Evolutionary conservation across 2,888 invertebrate genomes (phyloP).

Genomic region (Acronicta leporina): DNA sequence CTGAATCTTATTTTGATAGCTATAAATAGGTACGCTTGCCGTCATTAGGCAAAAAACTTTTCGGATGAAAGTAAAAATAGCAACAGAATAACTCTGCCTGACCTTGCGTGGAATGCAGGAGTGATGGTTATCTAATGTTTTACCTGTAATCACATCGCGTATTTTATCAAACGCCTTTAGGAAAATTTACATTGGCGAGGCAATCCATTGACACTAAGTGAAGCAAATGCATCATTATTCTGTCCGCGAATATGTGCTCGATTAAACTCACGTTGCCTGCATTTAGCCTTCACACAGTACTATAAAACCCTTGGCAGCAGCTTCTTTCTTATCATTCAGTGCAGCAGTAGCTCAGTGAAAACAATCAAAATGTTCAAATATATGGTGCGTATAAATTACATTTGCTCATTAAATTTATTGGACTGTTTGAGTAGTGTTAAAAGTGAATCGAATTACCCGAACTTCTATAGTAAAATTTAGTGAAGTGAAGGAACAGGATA

Average conservation of each 20-base stretch:
- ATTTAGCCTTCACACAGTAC: conserved; percentile 65
- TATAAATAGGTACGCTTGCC: no score
- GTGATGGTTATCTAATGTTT: background rate
- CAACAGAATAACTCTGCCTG: no score
- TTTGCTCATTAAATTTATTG: background rate
- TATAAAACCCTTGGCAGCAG: conserved; percentile 61
- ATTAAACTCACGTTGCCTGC: conserved; percentile 57
- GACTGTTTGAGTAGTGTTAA: background rate
- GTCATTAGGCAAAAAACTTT: no score
- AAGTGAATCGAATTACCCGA: background rate
- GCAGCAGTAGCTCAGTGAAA: conserved; percentile 59
- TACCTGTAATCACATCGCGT: background rate
- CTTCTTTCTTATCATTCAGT: conserved; percentile 65
- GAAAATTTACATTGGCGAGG: background rate
- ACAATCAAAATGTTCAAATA: conserved; percentile 79
- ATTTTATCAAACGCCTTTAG: background rate
- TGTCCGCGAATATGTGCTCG: conserved; percentile 23
- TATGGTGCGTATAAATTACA: conserved; percentile 68
- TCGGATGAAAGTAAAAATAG: no score
- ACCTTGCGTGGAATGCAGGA: no score
- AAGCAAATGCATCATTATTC: conserved; percentile 59
- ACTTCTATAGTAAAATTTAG: no score
- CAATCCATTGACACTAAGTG: conserved; percentile 7
- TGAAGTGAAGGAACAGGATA: no score
- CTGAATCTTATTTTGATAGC: no score